A percentile compares a stretch with the other conserved stretches of the same genome.
phyloP scores from a whole-genome alignment of 2,888 invertebrate species.

The Tanypteryx hageni region DNA sequence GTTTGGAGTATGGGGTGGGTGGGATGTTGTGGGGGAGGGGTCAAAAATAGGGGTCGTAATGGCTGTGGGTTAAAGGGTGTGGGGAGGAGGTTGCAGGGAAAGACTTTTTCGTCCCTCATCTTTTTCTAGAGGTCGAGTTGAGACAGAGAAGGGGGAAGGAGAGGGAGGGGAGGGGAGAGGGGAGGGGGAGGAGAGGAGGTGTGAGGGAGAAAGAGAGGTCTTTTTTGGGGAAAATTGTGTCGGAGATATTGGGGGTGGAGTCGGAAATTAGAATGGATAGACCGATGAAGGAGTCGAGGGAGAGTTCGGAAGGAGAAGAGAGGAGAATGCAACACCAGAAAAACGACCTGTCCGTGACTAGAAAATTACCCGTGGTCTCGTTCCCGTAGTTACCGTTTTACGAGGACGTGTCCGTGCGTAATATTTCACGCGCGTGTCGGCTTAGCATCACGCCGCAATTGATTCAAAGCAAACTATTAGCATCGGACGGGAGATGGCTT shows the following conservation, averaged over 20 bases:
- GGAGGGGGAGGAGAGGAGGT: background rate
- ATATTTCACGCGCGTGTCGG: no score
- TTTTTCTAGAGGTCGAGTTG: background rate
- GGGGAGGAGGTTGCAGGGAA: background rate
- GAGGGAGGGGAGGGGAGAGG: background rate
- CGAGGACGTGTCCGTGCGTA: no score
- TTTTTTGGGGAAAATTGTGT: background rate
- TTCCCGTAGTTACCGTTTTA: no score
- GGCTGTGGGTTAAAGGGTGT: constrained; percentile 9
- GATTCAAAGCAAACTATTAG: no score
- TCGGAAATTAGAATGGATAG: constrained; percentile 36
- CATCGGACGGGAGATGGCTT: no score
- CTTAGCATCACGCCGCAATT: no score
- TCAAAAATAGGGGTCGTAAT: constrained; percentile 19
- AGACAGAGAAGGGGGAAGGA: background rate
- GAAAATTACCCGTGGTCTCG: no score
- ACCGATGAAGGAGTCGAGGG: no score
- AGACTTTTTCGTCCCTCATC: background rate
- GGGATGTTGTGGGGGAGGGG: background rate
- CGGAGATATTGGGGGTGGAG: constrained; percentile 28
- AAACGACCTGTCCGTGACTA: no score
- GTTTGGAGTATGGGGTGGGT: background rate
- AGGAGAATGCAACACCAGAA: no score
- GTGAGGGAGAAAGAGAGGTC: background rate
- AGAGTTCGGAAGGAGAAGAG: no score